These are phyloP conservation scores for Trichosurus vulpecula DNA, from an alignment of 2,797 vertebrate species.

Conservation along the genomic window DNA sequence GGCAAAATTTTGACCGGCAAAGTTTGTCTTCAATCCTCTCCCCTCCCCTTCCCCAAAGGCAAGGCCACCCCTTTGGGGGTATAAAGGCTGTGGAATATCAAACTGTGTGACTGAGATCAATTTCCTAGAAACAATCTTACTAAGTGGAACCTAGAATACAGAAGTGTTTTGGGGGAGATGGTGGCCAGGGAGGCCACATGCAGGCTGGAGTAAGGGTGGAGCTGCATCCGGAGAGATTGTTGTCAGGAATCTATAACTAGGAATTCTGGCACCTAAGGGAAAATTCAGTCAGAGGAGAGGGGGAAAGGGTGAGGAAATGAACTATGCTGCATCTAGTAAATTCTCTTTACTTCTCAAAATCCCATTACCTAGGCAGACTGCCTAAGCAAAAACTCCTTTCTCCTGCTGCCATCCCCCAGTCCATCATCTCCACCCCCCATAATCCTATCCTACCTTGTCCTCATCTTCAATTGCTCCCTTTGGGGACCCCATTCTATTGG, in stretches of 20 bases:
- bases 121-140: background rate
- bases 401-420: background rate
- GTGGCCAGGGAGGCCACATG: background rate
- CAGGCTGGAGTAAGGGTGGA: background rate
- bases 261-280: background rate
- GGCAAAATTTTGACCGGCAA: background rate
- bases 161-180: background rate
- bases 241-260: background rate
- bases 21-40: background rate
- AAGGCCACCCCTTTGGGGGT: background rate
- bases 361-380: background rate
- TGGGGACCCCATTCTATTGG: background rate
- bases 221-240: background rate
- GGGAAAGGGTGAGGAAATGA: background rate
- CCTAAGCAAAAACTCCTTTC: background rate
- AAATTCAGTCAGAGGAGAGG: background rate
- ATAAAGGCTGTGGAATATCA: background rate
- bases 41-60: background rate
- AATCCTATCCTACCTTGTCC: background rate
- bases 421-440: background rate
- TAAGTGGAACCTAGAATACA: background rate
- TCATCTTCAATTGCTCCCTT: background rate
- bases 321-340: background rate
- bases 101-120: background rate
- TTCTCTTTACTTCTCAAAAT: background rate